phyloP scores from a whole-genome alignment of 1,140 invertebrate species.

The Pseudachorutes palmiensis region DNA sequence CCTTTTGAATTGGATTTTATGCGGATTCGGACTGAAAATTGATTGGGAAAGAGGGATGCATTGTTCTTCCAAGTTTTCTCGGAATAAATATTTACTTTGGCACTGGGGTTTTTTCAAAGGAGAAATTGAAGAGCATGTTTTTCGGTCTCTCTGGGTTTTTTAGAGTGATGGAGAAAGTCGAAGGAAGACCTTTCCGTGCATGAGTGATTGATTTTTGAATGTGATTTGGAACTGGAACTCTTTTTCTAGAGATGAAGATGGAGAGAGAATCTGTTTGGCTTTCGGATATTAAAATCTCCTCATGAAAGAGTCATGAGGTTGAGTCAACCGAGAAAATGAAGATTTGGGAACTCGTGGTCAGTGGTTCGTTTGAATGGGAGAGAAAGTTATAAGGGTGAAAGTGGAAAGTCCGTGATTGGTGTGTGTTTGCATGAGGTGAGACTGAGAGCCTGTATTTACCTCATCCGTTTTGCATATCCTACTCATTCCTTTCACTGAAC shows the following conservation, averaged over 20 bases:
- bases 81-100: no score
- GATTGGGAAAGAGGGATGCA: no score
- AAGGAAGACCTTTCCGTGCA: conserved; percentile 1
- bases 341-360: not conserved
- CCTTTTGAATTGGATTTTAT: no score
- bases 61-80: no score
- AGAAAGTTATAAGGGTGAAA: not conserved
- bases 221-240: no score
- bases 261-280: not conserved
- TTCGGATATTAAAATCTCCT: conserved; percentile 8
- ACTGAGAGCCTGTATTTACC: not conserved
- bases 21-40: no score
- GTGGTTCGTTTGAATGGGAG: not conserved
- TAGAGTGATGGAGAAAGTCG: no score
- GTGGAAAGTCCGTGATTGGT: conserved; percentile 1
- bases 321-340: not conserved
- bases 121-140: not conserved
- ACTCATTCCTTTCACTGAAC: not conserved
- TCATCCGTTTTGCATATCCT: not conserved
- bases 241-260: no score
- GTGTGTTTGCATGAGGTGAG: not conserved
- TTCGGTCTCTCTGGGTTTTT: not conserved
- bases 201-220: conserved; percentile 10
- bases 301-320: conserved; percentile 12
- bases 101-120: no score